These are phyloP conservation scores for Teleopsis dalmanni DNA, from an alignment of 1,140 invertebrate genomes.

Conservation along the genomic window DNA sequence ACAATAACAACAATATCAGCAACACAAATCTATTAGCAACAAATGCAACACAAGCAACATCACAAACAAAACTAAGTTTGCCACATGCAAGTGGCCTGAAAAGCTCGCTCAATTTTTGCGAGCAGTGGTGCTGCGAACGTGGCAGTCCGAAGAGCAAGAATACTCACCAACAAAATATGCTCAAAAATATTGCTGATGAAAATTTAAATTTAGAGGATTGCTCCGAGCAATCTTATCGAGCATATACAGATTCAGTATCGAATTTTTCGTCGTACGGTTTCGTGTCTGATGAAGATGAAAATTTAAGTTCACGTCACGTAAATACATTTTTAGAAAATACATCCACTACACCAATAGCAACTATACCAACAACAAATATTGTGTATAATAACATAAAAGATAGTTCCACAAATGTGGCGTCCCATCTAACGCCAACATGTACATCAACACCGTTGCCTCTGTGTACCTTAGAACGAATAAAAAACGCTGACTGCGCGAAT, in stretches of 20 bases:
- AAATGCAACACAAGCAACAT: background rate
- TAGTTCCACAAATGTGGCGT: slow-evolving; percentile 11
- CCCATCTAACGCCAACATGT: background rate
- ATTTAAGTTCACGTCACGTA: slow-evolving; percentile 21
- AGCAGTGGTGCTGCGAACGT: slow-evolving; percentile 34
- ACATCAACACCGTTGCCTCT: slow-evolving; percentile 1
- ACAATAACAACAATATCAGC: too few relatives aligned
- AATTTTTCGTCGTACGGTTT: slow-evolving; percentile 43
- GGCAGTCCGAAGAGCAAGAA: background rate
- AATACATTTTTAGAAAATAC: slow-evolving; percentile 24
- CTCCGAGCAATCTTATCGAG: slow-evolving; percentile 14
- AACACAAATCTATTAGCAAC: too few relatives aligned
- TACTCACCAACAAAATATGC: background rate
- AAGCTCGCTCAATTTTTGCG: slow-evolving; percentile 34
- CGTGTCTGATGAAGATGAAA: slow-evolving; percentile 37
- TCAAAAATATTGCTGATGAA: background rate
- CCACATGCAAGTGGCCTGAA: slow-evolving; percentile 10
- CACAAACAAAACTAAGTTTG: background rate
- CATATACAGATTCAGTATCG: slow-evolving; percentile 31
- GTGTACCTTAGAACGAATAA: background rate
- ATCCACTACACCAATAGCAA: slow-evolving; percentile 10
- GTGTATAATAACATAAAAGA: background rate
- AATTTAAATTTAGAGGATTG: slow-evolving; percentile 3
- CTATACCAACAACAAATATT: slow-evolving; percentile 31
- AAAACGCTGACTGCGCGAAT: background rate